phyloP scores from a whole-genome alignment of 2,888 invertebrate genomes.

The Agonum fuliginosum region DNA sequence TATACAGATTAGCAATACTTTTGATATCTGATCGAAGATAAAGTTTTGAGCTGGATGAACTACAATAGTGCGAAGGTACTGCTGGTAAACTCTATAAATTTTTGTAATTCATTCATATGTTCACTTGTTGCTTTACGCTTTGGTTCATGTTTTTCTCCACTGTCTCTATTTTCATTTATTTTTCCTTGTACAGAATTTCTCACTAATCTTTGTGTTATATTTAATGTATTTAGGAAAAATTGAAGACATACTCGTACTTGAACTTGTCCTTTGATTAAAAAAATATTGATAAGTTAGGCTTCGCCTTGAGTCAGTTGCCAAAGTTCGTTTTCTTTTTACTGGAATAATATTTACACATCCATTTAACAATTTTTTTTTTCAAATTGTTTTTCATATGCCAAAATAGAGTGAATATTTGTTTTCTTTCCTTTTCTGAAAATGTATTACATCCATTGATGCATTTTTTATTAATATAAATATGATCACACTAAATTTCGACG shows the following conservation, averaged over 20 bases:
- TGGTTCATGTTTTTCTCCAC: constrained; percentile 53
- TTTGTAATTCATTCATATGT: constrained; percentile 56
- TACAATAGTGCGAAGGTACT: constrained; percentile 56
- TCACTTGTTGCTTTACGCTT: constrained; percentile 50
- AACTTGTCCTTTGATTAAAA: constrained; percentile 52
- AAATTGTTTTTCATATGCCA: neutral
- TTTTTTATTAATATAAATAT: neutral
- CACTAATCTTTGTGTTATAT: constrained; percentile 51
- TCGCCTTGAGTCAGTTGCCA: constrained; percentile 1
- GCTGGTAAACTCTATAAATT: constrained; percentile 55
- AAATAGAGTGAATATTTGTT: neutral
- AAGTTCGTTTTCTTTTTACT: constrained; percentile 1
- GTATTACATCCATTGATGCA: constrained; percentile 1
- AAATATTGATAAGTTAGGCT: constrained; percentile 42
- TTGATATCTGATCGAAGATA: constrained; percentile 58
- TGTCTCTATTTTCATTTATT: constrained; percentile 53
- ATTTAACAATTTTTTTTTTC: constrained; percentile 3
- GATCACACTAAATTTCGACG: neutral
- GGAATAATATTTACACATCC: neutral
- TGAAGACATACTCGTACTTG: constrained; percentile 46
- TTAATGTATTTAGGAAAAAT: constrained; percentile 53
- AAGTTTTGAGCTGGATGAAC: constrained; percentile 54
- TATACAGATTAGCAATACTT: constrained; percentile 48
- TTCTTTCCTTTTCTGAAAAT: neutral
- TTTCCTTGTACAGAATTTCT: constrained; percentile 56